Conservation (phyloP, 1,140 invertebrate species). For the Pinna nobilis region DNA sequence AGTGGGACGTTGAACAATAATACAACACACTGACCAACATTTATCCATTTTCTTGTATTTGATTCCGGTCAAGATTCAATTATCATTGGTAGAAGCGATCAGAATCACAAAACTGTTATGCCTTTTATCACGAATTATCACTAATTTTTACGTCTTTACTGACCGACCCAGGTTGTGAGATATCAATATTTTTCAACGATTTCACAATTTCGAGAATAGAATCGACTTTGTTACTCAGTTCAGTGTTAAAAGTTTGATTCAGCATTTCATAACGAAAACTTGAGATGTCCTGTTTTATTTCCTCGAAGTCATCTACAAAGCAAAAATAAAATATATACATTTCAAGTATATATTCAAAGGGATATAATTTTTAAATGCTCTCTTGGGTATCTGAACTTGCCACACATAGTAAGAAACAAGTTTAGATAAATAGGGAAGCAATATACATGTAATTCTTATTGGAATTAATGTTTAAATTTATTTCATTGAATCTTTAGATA, state of each 20-base stretch:
- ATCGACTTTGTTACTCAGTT: conserved; percentile 6
- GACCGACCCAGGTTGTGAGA: too few species aligned
- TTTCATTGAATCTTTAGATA: background rate
- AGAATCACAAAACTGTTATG: too few species aligned
- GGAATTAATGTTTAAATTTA: background rate
- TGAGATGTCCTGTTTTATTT: conserved; percentile 70
- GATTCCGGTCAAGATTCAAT: too few species aligned
- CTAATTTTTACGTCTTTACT: too few species aligned
- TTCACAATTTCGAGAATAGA: conserved; percentile 5
- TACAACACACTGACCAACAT: too few species aligned
- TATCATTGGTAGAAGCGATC: too few species aligned
- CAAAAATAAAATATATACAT: conserved; percentile 1
- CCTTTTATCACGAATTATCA: too few species aligned
- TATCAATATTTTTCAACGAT: too few species aligned
- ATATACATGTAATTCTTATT: background rate
- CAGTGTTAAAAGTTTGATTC: conserved; percentile 36
- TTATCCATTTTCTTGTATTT: too few species aligned
- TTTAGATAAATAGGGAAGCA: background rate
- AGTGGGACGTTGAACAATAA: too few species aligned
- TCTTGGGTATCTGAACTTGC: too few species aligned
- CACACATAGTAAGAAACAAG: too few species aligned
- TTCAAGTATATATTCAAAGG: background rate
- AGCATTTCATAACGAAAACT: conserved; percentile 70
- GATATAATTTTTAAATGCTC: background rate
- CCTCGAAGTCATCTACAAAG: conserved; percentile 67